Percentiles rank a stretch among this genome's conserved stretches.
phyloP scores from a whole-genome alignment of 2,888 invertebrate species.

The Pomacea canaliculata region DNA sequence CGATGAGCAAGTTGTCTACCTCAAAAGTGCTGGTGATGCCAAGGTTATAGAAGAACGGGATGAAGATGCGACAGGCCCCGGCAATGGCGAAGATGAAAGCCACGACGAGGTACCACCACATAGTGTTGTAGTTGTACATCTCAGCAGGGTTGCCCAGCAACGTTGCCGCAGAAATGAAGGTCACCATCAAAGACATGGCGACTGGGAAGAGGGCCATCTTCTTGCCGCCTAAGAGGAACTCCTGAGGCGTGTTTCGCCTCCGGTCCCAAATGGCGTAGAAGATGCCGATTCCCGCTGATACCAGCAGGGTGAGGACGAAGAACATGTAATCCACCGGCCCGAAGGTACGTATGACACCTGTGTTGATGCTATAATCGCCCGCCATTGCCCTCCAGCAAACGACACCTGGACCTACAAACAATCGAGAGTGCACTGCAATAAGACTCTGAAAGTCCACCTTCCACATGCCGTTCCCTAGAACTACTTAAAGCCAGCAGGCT shows the following conservation, averaged over 20 bases:
- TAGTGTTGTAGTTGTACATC: slow-evolving; percentile 45
- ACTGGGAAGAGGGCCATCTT: slow-evolving; percentile 64
- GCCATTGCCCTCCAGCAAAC: neutral
- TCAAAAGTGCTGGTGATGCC: slow-evolving; percentile 36
- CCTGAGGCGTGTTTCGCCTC: slow-evolving; percentile 72
- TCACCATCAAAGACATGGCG: slow-evolving; percentile 63
- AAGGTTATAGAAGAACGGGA: slow-evolving; percentile 41
- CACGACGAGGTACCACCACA: slow-evolving; percentile 37
- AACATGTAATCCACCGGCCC: slow-evolving; percentile 37
- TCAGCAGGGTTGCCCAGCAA: slow-evolving; percentile 46
- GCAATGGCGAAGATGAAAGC: slow-evolving; percentile 48
- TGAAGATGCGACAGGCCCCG: slow-evolving; percentile 30
- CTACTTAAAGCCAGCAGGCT: too few relatives aligned
- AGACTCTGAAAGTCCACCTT: too few relatives aligned
- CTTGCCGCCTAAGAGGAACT: slow-evolving; percentile 63
- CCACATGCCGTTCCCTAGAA: too few relatives aligned
- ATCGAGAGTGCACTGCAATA: too few relatives aligned
- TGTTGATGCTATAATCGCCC: slow-evolving; percentile 35
- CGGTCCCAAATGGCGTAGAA: slow-evolving; percentile 72
- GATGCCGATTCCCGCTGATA: slow-evolving; percentile 48
- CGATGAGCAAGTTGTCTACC: slow-evolving; percentile 21
- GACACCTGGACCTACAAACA: too few relatives aligned
- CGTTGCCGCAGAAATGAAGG: slow-evolving; percentile 46
- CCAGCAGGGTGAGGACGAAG: slow-evolving; percentile 34
- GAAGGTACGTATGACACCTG: slow-evolving; percentile 30